phyloP scores from a whole-genome alignment of 2,113 vertebrate genomes.

The Alligator mississippiensis region DNA sequence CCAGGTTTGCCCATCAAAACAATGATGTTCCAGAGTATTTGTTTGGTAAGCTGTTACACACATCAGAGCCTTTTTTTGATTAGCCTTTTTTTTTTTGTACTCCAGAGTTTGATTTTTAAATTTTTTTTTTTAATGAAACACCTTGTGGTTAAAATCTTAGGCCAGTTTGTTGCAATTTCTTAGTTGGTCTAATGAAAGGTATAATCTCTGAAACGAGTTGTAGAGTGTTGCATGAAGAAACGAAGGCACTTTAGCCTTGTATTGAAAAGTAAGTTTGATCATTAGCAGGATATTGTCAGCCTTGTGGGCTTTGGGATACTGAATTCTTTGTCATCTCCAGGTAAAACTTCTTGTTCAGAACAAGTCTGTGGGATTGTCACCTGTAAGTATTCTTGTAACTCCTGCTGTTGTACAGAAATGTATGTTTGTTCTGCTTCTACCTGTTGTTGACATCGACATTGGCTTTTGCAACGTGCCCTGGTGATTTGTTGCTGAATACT shows the following conservation, averaged over 20 bases:
- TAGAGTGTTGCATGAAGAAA: background rate
- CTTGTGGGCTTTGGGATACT: background rate
- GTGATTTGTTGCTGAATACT: background rate
- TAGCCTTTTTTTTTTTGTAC: background rate
- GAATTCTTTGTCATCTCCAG: background rate
- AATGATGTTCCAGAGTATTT: background rate
- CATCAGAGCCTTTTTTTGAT: background rate
- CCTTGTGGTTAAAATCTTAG: background rate
- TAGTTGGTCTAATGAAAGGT: no score
- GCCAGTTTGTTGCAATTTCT: background rate
- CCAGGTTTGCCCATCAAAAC: background rate
- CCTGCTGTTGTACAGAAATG: background rate
- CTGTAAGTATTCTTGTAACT: background rate
- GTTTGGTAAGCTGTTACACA: background rate
- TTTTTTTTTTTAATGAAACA: no score
- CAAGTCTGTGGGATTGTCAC: background rate
- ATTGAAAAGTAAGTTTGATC: background rate
- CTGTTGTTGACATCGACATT: background rate
- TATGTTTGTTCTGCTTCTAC: background rate
- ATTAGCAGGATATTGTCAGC: background rate
- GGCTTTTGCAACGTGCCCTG: background rate
- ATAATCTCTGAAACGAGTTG: no score
- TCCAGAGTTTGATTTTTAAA: background rate
- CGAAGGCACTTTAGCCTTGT: background rate
- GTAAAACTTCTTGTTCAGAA: background rate